phyloP scores from a whole-genome alignment of 2,113 vertebrate genomes.

The Laticauda laticaudata region DNA sequence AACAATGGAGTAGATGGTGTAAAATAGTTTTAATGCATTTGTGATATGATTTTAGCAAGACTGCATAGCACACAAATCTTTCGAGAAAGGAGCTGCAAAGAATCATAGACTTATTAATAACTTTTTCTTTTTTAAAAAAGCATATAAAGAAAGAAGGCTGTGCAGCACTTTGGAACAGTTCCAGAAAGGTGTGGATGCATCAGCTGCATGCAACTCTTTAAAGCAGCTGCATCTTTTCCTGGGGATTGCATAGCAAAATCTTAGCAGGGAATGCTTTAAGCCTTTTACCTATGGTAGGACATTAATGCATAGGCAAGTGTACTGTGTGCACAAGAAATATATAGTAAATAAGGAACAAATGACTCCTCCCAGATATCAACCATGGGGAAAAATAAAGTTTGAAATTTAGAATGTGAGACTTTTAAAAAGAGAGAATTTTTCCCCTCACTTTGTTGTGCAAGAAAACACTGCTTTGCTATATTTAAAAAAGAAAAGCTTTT shows the following conservation, averaged over 20 bases:
- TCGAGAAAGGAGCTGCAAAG: conserved; percentile 40
- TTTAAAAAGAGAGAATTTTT: conserved; percentile 81
- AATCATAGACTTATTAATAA: conserved; percentile 44
- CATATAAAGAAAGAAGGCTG: conserved; percentile 47
- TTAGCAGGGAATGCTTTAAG: conserved; percentile 56
- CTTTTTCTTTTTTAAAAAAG: conserved; percentile 46
- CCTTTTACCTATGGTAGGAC: conserved; percentile 64
- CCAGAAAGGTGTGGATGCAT: not conserved
- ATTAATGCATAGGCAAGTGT: conserved; percentile 65
- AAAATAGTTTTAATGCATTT: conserved; percentile 22
- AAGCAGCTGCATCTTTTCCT: not conserved
- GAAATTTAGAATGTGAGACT: conserved; percentile 87
- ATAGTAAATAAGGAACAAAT: conserved; percentile 81
- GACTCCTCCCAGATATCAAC: conserved; percentile 70
- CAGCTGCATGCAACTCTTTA: not conserved
- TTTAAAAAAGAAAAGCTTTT: conserved; percentile 85
- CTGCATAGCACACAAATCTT: conserved; percentile 25
- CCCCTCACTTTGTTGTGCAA: conserved; percentile 95
- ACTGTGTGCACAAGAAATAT: conserved; percentile 82
- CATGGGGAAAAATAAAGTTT: conserved; percentile 65
- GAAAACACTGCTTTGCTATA: conserved; percentile 96
- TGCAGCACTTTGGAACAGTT: not conserved
- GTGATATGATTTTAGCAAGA: conserved; percentile 31
- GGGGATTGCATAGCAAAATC: not conserved
- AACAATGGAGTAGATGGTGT: conserved; percentile 52